phyloP scores from a whole-genome alignment of 2,113 vertebrate genomes.

The Thunnus thynnus region DNA sequence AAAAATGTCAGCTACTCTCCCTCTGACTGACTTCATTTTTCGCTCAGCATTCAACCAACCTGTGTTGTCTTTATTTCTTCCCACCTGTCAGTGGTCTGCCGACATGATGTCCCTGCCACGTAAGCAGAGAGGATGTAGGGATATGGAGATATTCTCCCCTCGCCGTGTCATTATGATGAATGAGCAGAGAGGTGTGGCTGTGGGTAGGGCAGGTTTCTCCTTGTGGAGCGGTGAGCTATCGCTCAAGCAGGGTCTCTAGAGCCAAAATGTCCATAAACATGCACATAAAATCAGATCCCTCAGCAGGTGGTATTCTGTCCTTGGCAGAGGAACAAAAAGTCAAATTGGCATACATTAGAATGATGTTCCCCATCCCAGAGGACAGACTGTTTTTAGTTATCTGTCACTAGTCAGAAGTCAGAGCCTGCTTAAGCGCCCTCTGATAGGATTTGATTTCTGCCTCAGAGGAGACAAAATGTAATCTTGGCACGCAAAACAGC shows the following conservation, averaged over 20 bases:
- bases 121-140: constrained; percentile 33
- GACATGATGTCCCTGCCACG: constrained; percentile 30
- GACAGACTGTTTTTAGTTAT: constrained; percentile 76
- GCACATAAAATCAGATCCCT: constrained; percentile 79
- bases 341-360: constrained; percentile 83
- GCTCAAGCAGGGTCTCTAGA: constrained; percentile 69
- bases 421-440: constrained; percentile 37
- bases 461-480: constrained; percentile 47
- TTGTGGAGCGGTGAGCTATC: constrained; percentile 65
- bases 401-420: constrained; percentile 73
- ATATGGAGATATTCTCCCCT: constrained; percentile 53
- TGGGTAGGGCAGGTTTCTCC: constrained; percentile 72
- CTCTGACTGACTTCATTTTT: constrained; percentile 12
- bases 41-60: not conserved
- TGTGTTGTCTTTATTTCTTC: constrained; percentile 35
- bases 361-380: constrained; percentile 64
- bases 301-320: constrained; percentile 83
- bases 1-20: constrained; percentile 19
- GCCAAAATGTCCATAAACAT: constrained; percentile 79
- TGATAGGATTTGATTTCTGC: constrained; percentile 67
- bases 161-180: constrained; percentile 77
- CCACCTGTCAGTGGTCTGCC: constrained; percentile 39
- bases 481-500: constrained; percentile 61
- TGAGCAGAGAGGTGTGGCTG: constrained; percentile 73
- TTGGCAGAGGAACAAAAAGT: constrained; percentile 75